Evolutionary conservation across 2,888 invertebrate species (phyloP), one percentile per base, ranked within the genome.

Genomic region (Heliconius charithonia): DNA sequence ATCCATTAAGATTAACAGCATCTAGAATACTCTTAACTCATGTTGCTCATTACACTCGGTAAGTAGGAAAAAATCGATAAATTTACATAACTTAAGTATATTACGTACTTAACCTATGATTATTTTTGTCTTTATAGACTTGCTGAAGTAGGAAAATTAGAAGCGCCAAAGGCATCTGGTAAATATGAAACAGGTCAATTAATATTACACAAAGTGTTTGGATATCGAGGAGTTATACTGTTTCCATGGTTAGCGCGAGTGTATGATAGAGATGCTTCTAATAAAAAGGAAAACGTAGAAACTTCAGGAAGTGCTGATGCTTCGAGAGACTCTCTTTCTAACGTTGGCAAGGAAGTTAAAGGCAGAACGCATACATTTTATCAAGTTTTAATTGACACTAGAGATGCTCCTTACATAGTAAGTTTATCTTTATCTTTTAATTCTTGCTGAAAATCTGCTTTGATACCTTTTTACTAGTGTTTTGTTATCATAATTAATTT

Each of bases 181-280:
- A 98, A 98, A 94, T 99, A 99, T 95, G 98, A 98, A 87, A 98
- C 99, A 6, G 99, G 99, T 16, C 99, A 99, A 93, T 95, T 99
- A 81, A 99, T 99, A 91, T 95, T 99, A 76, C 99, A 99, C 90
- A 97, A 98, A 87, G 97, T 99, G 27, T 99, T 99, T 92, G 99
- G 99, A 25, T 99, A 99, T 90, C 96, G 99, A 85, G 99, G 99
- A 7, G 98, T 99, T 22, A 97, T 99, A 79, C 95, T 99, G 75
- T 99, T 99, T 90, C 99, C 99, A 1, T 99, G 99, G 99, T 94
- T 98, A 81, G 99, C 99, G 13, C 96, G 98, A 88, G 98, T 99
- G 1, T 99, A 98, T 88, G 99, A 99, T 88, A 96, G 99, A 86
- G 99, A 99, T 95, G 95, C 97, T 76, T 97, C 97, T 3, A 96